These are phyloP conservation scores for Telmatherina bonti DNA, from an alignment of 2,797 vertebrate genomes.

Conservation along the genomic window DNA sequence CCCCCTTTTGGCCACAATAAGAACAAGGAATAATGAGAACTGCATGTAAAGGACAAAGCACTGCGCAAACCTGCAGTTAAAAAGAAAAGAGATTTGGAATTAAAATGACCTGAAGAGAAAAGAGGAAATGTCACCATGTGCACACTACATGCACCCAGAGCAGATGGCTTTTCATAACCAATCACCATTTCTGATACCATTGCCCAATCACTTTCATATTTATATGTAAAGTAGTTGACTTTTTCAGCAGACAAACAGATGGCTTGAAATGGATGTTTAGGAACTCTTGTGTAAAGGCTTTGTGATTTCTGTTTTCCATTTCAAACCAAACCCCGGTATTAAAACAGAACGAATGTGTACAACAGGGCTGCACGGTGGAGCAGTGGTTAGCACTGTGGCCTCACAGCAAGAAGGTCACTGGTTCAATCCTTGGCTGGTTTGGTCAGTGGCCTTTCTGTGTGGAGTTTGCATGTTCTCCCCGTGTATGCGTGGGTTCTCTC, in stretches of 20 bases:
- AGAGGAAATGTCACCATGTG: constrained; percentile 20
- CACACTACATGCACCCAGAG: constrained; percentile 31
- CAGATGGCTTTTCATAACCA: constrained; percentile 74
- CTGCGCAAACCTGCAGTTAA: constrained; percentile 7
- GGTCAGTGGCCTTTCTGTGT: too few relatives aligned
- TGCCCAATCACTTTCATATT: constrained; percentile 72
- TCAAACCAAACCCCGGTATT: constrained; percentile 34
- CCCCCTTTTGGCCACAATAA: not conserved
- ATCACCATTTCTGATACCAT: constrained; percentile 68
- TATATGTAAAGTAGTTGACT: constrained; percentile 64
- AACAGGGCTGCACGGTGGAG: too few relatives aligned
- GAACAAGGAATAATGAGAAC: not conserved
- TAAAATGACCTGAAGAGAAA: constrained; percentile 33
- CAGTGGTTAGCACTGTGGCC: too few relatives aligned
- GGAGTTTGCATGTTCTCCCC: too few relatives aligned
- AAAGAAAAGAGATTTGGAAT: not conserved
- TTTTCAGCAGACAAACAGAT: constrained; percentile 70
- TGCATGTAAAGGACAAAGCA: not conserved
- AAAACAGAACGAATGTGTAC: constrained; percentile 18
- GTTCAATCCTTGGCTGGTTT: too few relatives aligned
- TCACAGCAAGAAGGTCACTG: too few relatives aligned
- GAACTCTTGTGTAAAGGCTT: constrained; percentile 50
- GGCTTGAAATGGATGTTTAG: constrained; percentile 59
- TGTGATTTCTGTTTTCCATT: constrained; percentile 44
- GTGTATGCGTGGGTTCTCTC: too few relatives aligned